Conservation (phyloP, 2,888 invertebrate species). For the Luffia ferchaultella region DNA sequence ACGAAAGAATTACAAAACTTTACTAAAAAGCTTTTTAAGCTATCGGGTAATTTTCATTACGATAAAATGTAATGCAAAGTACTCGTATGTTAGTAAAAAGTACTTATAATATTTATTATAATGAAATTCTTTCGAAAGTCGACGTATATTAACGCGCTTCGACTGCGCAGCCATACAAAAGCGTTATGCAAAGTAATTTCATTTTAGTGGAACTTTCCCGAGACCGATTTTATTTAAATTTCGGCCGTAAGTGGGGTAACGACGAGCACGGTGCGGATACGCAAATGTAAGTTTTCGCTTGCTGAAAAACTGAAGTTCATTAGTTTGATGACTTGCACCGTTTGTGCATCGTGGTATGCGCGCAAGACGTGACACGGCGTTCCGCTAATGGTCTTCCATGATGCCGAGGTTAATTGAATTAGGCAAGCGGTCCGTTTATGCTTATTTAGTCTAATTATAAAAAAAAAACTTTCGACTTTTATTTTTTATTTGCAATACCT, state of each 20-base stretch:
- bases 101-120: no score
- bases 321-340: conserved; percentile 50
- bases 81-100: no score
- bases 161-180: no score
- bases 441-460: no score
- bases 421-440: background rate
- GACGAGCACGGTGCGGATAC: background rate
- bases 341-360: conserved; percentile 1
- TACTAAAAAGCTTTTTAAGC: no score
- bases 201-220: background rate
- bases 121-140: no score
- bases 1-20: no score
- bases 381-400: background rate
- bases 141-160: no score
- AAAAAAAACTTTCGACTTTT: no score
- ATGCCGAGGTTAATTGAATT: background rate
- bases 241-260: background rate
- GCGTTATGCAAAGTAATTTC: background rate
- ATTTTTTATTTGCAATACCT: no score
- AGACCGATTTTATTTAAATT: background rate
- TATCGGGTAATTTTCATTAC: no score
- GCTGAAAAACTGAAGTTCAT: conserved; percentile 25
- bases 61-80: no score
- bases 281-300: background rate
- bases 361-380: background rate